phyloP scores from a whole-genome alignment of 2,113 vertebrate species.

The Isichthys henryi region DNA sequence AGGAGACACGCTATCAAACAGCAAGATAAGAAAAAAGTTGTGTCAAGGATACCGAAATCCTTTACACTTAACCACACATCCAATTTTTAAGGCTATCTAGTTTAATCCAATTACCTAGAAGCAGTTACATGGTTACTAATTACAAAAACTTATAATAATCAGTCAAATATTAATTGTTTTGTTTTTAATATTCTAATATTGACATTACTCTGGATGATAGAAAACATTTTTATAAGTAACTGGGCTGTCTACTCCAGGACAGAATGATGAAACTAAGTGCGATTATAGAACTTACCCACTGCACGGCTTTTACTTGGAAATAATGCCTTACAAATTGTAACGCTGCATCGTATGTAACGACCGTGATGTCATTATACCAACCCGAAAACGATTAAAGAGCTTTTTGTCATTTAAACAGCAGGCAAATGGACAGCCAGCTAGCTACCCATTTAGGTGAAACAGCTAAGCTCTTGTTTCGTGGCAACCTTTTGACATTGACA shows the following conservation, averaged over 20 bases:
- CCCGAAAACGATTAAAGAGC: not conserved
- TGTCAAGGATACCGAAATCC: not conserved
- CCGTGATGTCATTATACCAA: not conserved
- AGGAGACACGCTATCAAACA: slow-evolving; percentile 44
- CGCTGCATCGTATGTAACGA: not conserved
- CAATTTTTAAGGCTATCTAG: not conserved
- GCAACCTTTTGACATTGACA: slow-evolving; percentile 12
- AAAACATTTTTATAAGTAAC: not conserved
- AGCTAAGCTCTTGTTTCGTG: not conserved
- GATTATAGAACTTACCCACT: not conserved
- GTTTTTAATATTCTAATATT: not conserved
- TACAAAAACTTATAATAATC: not conserved
- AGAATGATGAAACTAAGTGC: not conserved
- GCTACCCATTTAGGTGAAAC: not conserved
- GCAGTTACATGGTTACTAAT: not conserved
- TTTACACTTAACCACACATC: not conserved
- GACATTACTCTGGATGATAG: not conserved
- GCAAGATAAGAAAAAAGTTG: not conserved
- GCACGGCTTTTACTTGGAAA: not conserved
- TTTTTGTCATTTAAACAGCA: not conserved
- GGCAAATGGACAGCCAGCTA: not conserved
- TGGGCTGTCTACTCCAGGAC: not conserved
- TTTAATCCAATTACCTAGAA: not conserved
- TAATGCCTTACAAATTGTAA: not conserved
- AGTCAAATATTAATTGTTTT: not conserved